Conservation (phyloP, 2,113 vertebrate genomes). For the Tetrax tetrax region DNA sequence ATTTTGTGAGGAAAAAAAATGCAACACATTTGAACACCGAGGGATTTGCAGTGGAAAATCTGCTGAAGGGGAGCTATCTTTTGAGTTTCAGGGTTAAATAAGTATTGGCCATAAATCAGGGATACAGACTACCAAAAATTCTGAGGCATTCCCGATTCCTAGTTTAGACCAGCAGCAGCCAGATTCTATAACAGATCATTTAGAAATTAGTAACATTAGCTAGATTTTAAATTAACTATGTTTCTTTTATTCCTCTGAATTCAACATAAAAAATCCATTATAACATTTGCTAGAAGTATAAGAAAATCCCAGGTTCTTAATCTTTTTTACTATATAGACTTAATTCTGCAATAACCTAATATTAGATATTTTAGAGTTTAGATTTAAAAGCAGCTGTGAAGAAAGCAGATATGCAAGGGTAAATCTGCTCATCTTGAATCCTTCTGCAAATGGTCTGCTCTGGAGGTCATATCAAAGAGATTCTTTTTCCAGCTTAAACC, state of each 20-base stretch:
- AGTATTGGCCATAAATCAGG: slow-evolving; percentile 29
- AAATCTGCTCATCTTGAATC: slow-evolving; percentile 63
- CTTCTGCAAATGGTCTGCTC: slow-evolving; percentile 63
- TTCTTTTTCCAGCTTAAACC: slow-evolving; percentile 75
- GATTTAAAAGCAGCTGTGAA: slow-evolving; percentile 59
- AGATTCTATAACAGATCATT: neutral
- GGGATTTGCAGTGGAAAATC: slow-evolving; percentile 62
- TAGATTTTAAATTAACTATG: neutral
- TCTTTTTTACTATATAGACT: slow-evolving; percentile 19
- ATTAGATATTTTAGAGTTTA: slow-evolving; percentile 42
- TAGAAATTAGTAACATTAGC: neutral
- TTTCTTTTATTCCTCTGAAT: neutral
- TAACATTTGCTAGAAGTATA: neutral
- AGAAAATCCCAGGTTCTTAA: slow-evolving; percentile 35
- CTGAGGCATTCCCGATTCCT: slow-evolving; percentile 38
- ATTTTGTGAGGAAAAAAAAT: slow-evolving; percentile 45
- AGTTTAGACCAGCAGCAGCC: slow-evolving; percentile 23
- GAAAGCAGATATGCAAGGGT: slow-evolving; percentile 19
- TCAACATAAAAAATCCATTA: neutral
- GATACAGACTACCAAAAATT: slow-evolving; percentile 39
- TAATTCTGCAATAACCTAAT: slow-evolving; percentile 17
- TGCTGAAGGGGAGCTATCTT: slow-evolving; percentile 54
- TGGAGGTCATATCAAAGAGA: slow-evolving; percentile 85
- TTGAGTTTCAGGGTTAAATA: slow-evolving; percentile 61
- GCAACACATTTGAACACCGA: slow-evolving; percentile 66